These are phyloP conservation scores for Mantis religiosa DNA, from an alignment of 2,888 invertebrate genomes.

Conservation along the genomic window DNA sequence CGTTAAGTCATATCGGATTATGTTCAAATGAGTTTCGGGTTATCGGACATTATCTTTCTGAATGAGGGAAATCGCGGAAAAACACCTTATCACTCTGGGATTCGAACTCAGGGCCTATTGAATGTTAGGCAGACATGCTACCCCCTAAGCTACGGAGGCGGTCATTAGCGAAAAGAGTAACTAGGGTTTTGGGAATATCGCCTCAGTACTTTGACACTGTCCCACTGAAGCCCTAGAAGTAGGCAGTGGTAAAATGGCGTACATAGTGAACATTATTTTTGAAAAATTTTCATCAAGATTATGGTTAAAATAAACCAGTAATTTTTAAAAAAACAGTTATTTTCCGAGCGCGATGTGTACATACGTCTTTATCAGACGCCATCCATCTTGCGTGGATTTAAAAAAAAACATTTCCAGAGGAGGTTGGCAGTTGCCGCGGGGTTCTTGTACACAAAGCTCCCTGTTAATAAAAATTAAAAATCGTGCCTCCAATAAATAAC, in stretches of 20 bases:
- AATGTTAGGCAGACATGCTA: too few relatives aligned
- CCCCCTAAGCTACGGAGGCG: too few relatives aligned
- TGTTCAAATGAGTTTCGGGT: too few relatives aligned
- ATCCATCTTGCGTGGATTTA: background rate
- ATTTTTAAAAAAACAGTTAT: background rate
- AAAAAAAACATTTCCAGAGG: background rate
- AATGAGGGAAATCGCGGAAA: too few relatives aligned
- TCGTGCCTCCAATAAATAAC: constrained; percentile 25
- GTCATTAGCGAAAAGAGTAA: too few relatives aligned
- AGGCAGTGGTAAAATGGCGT: background rate
- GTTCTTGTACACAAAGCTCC: background rate
- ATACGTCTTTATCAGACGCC: background rate
- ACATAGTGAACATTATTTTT: background rate
- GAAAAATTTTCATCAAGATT: background rate
- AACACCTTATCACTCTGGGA: too few relatives aligned
- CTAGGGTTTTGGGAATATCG: too few relatives aligned
- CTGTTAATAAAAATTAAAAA: constrained; percentile 21
- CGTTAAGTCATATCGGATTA: too few relatives aligned
- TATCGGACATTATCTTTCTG: too few relatives aligned
- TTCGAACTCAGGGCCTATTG: too few relatives aligned
- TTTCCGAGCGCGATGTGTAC: background rate
- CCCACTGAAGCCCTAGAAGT: background rate
- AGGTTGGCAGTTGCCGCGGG: background rate
- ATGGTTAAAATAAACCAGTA: background rate
- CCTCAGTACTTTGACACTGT: too few relatives aligned